Conservation (phyloP, 2,797 vertebrate species). For the Molossus molossus region DNA sequence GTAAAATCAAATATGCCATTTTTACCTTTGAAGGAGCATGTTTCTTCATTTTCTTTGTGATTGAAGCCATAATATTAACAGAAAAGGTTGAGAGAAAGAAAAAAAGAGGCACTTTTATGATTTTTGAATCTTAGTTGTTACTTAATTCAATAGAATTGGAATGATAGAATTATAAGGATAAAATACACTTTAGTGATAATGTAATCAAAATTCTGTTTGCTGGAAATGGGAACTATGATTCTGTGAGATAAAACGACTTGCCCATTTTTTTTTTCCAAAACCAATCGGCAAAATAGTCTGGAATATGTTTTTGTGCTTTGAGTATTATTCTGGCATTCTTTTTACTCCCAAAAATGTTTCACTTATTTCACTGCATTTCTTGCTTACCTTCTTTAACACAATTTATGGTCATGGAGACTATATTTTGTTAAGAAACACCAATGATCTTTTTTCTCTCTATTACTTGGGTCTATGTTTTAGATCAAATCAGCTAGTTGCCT, state of each 20-base stretch:
- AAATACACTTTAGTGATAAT: constrained; percentile 17
- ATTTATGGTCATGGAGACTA: background rate
- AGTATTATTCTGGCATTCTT: background rate
- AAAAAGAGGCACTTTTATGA: background rate
- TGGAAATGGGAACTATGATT: constrained; percentile 17
- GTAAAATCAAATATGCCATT: constrained; percentile 28
- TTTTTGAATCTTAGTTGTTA: background rate
- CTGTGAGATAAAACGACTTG: background rate
- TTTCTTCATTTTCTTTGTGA: constrained; percentile 22
- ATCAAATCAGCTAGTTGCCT: background rate
- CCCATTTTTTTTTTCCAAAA: background rate
- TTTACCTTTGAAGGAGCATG: background rate
- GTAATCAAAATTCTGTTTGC: background rate
- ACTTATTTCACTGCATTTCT: constrained; percentile 25
- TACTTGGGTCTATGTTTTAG: background rate
- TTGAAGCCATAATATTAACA: background rate
- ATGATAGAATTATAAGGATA: constrained; percentile 55
- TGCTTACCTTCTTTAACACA: background rate
- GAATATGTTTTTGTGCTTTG: background rate
- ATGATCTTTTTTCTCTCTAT: background rate
- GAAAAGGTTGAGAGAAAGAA: background rate
- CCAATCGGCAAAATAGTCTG: background rate
- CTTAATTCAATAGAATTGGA: constrained; percentile 21
- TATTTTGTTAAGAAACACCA: background rate
- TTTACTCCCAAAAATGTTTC: constrained; percentile 17